These are phyloP conservation scores for Limnephilus rhombicus DNA, from an alignment of 2,888 invertebrate species.

Conservation along the genomic window DNA sequence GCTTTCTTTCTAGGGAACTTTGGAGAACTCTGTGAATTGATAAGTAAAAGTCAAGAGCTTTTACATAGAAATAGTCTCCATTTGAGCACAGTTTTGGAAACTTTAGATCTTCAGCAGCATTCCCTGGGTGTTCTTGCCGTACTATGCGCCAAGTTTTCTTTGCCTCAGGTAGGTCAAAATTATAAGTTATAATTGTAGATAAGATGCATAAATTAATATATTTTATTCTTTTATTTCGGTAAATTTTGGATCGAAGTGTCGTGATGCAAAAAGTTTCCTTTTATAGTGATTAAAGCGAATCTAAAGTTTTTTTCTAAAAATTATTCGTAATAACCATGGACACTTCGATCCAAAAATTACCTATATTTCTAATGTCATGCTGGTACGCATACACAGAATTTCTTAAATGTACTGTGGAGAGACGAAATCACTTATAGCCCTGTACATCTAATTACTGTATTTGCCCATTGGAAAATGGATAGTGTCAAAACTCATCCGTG, in stretches of 20 bases:
- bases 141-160: constrained; percentile 87
- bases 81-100: constrained; percentile 93
- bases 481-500: neutral
- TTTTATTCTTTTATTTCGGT: no score
- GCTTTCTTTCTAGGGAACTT: constrained; percentile 81
- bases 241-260: no score
- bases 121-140: constrained; percentile 93
- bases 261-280: no score
- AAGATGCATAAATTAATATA: neutral
- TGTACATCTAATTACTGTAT: neutral
- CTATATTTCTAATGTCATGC: neutral
- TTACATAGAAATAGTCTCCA: constrained; percentile 90
- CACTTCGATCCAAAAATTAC: no score
- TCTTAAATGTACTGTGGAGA: neutral
- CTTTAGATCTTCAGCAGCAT: constrained; percentile 93
- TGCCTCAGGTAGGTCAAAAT: constrained; percentile 75
- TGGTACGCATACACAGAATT: neutral
- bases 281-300: no score
- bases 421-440: neutral
- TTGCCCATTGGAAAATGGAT: neutral
- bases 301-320: no score
- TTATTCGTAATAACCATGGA: no score
- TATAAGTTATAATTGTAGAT: neutral
- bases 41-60: constrained; percentile 88
- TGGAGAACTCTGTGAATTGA: constrained; percentile 85